Evolutionary conservation across 1,140 invertebrate genomes (phyloP), one percentile per base, ranked within the genome.

Genomic region (Formica selysi): DNA sequence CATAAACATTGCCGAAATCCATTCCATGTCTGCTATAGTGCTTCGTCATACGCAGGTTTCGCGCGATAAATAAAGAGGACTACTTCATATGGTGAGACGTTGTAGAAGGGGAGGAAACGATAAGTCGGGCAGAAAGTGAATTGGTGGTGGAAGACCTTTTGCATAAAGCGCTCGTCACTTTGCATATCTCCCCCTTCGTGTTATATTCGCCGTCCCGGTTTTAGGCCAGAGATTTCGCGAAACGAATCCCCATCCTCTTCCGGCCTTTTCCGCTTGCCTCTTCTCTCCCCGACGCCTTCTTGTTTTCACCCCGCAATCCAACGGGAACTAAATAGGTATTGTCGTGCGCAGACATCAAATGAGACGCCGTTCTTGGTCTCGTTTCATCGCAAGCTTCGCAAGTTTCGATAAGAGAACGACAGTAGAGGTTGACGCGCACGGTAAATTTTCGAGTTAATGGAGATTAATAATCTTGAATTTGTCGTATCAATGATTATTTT

Each of bases 61-160:
- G 32, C 57, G 65, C 87, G 87, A 90, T 91, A 89, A 92, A 92
- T 91, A 90, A 86, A 87, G 70, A 51, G 16, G 51, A 36, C 16
- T 76, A 83, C 85, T 80, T 48, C 44, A 51, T 11, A 10, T 3
- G 48, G 44, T 13, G 78, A 13, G n/a, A 29, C 36, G 44, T 62
- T 8, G 61, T 71, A 86, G 41, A 68, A 38, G 73, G 54, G 64
- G 51, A 59, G 54, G 61, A 57, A 90, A 88, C 79, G 91, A 93
- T 93, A 93, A 93, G 87, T 67, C 61, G 61, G 83, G 48, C 74
- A 85, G 90, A 89, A 90, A 92, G 91, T 93, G 91, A 93, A 93
- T 93, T 89, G 91, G 88, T 86, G 88, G 85, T 84, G 89, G 90
- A 91, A 87, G 89, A 91, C 86, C 89, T 91, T 93, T 91, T 89